Percentiles rank a stretch among this genome's conserved stretches.
Evolutionary conservation across 64 coral and sea anemone species (phyloP).

Genomic region (Pocillopora verrucosa): DNA sequence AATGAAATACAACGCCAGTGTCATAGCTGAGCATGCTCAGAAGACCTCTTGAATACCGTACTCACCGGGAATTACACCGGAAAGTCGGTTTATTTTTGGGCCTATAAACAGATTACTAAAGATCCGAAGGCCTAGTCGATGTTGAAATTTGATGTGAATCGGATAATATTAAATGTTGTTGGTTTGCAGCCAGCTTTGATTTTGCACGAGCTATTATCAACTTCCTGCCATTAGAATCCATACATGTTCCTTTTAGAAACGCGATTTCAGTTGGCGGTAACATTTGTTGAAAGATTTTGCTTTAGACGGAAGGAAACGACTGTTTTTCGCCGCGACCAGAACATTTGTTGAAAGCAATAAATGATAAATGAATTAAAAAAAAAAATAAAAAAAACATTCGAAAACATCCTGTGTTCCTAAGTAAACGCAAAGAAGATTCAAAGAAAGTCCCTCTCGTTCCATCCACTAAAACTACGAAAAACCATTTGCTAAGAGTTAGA

Average conservation of each 20-base stretch:
- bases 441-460: too few relatives aligned
- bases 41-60: too few relatives aligned
- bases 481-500: too few relatives aligned
- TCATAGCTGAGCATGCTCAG: too few relatives aligned
- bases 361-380: background rate
- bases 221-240: background rate
- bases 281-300: background rate
- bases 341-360: background rate
- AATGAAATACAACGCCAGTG: too few relatives aligned
- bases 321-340: background rate
- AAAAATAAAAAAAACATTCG: background rate
- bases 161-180: background rate
- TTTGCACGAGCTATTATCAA: too few relatives aligned
- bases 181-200: conserved; percentile 11
- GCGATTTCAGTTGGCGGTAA: background rate
- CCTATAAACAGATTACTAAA: background rate
- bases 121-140: background rate
- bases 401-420: background rate
- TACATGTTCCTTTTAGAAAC: too few relatives aligned
- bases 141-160: background rate
- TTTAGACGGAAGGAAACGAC: conserved; percentile 19
- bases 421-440: too few relatives aligned
- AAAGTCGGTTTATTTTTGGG: background rate
- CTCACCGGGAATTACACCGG: background rate
- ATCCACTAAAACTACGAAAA: too few relatives aligned